phyloP scores from a whole-genome alignment of 2,888 invertebrate species.

The Fabriciana adippe region DNA sequence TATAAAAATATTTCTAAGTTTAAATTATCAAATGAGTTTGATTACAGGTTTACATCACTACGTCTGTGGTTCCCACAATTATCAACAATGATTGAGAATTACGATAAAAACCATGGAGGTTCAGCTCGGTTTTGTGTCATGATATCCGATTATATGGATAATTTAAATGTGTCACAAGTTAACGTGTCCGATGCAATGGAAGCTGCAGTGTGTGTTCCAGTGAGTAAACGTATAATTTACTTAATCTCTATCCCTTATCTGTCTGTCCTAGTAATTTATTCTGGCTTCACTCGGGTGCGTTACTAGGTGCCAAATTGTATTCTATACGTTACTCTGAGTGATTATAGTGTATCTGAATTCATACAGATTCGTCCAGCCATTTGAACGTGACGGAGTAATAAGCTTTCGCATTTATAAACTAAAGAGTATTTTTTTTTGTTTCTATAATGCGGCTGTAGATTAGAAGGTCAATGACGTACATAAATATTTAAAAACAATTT shows the following conservation, averaged over 20 bases:
- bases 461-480: no score
- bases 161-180: constrained; percentile 23
- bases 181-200: constrained; percentile 35
- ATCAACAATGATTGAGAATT: constrained; percentile 59
- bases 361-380: no score
- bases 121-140: constrained; percentile 54
- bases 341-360: no score
- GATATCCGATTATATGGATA: constrained; percentile 51
- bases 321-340: no score
- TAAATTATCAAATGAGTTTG: constrained; percentile 7
- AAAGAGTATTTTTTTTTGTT: no score
- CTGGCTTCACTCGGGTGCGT: not conserved
- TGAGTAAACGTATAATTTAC: constrained; percentile 41
- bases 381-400: no score
- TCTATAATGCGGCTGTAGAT: no score
- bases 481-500: no score
- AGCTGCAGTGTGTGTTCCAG: constrained; percentile 50
- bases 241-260: not conserved
- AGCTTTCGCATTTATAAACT: no score
- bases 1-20: not conserved
- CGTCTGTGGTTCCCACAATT: constrained; percentile 62
- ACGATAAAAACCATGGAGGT: constrained; percentile 46
- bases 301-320: not conserved
- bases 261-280: not conserved
- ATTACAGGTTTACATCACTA: constrained; percentile 54